Base-by-base conservation (phyloP, 2,113 vertebrate genomes). In the Chamaea fasciata region DNA sequence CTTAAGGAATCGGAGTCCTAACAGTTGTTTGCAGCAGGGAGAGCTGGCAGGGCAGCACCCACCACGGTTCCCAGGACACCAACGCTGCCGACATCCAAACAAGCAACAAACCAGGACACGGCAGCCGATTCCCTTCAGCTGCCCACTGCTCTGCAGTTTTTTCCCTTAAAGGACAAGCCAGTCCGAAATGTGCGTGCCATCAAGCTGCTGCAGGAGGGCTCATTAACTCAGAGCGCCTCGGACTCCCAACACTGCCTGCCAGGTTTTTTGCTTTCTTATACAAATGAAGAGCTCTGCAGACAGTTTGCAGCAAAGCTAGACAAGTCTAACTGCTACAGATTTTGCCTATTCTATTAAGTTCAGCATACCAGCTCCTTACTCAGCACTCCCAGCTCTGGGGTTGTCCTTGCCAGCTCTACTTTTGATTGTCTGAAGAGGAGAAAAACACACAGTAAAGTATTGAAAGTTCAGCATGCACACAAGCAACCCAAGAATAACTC, bases 131-230 rank as follows among this genome's bases (percentile, higher is more conserved):
- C 27, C 76, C 87, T 87, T 67, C 84, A 33, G 78, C 91, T 95
- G 95, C 91, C 81, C 78, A 42, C 87, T 56, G 89, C 83, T 84
- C 80, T 9, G 84, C 78, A 10, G 17, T 91, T 95, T 97, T 65
- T 91, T 95, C 93, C 92, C 94, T 96, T 70, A 95, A 96, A 96
- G 90, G 94, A 94, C 68, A 93, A 94, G 85, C 39, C 75, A 63
- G 68, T 46, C 90, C 33, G 2, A 94, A 87, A 68, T 9, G 30
- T 41, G 78, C 59, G 2, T 86, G 90, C 71, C 95, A 78, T 50
- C 63, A 10, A 63, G 63, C 79, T 91, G 67, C 69, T 37, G 70
- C 87, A 80, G n/a, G n/a, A 47, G 13, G 37, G 42, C 65, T 80
- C 30, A 19, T 76, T 82, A 94, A 64, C 41, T 59, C 5, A 0